phyloP scores from a whole-genome alignment of 2,113 vertebrate genomes.

The Hepsetus odoe region DNA sequence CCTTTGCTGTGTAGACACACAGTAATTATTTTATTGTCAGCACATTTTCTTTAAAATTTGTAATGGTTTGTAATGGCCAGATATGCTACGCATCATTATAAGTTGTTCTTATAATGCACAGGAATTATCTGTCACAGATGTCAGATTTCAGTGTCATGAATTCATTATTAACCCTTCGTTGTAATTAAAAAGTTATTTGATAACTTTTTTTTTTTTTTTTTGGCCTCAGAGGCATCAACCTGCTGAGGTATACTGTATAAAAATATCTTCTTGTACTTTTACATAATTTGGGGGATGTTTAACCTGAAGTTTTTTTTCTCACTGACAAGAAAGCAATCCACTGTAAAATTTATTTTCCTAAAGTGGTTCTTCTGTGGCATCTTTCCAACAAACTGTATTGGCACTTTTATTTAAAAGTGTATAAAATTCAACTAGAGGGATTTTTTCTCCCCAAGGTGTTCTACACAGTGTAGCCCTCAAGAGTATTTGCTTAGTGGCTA shows the following conservation, averaged over 20 bases:
- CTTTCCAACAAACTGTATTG: no score
- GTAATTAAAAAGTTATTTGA: not conserved
- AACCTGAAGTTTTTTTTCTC: no score
- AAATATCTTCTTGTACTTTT: no score
- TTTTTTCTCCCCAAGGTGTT: no score
- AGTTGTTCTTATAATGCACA: not conserved
- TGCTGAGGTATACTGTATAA: not conserved
- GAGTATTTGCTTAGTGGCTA: no score
- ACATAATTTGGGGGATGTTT: no score
- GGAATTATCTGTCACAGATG: not conserved
- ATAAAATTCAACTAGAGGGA: not conserved
- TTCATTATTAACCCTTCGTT: not conserved
- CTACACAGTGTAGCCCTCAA: no score
- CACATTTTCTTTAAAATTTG: not conserved
- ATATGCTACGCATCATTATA: not conserved
- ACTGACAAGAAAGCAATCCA: no score
- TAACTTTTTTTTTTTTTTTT: no score
- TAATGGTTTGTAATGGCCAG: not conserved
- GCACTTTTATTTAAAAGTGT: no score
- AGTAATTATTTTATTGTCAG: not conserved
- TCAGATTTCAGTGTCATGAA: not conserved
- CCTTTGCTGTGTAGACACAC: not conserved
- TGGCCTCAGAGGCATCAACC: not conserved
- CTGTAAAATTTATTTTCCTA: no score
- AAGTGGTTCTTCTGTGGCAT: no score